phyloP scores from a whole-genome alignment of 2,797 vertebrate species.

The Mus caroli region DNA sequence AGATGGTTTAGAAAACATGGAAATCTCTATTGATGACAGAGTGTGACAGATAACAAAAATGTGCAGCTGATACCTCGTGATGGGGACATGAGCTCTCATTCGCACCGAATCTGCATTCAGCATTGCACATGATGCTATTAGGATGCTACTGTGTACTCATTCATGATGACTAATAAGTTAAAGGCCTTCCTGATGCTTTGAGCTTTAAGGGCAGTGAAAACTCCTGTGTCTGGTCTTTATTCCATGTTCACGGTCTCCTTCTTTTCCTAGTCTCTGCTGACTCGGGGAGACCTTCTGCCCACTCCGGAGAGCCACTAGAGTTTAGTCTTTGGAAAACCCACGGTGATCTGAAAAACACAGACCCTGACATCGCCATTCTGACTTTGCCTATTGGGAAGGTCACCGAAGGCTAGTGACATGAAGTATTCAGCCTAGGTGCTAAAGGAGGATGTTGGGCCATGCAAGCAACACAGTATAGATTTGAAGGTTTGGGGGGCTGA shows the following conservation, averaged over 20 bases:
- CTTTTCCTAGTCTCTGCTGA: neutral
- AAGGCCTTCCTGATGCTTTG: neutral
- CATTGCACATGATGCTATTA: conserved; percentile 43
- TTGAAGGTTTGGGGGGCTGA: neutral
- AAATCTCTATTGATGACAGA: conserved; percentile 63
- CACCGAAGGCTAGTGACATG: fast-evolving
- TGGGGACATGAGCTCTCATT: conserved; percentile 78
- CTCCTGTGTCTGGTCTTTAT: neutral
- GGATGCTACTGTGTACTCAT: conserved; percentile 49
- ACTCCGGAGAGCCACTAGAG: neutral
- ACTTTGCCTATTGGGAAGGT: neutral
- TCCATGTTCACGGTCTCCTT: neutral
- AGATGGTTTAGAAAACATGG: conserved; percentile 79
- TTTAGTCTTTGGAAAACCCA: neutral
- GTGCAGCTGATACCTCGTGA: conserved; percentile 6
- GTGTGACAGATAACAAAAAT: conserved; percentile 45
- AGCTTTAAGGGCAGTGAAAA: neutral
- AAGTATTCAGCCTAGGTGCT: neutral
- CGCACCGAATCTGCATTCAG: conserved; percentile 70
- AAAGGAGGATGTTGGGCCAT: fast-evolving
- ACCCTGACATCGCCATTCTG: neutral
- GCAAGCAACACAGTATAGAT: neutral
- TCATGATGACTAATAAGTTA: neutral
- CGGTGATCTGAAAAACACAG: neutral
- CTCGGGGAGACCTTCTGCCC: neutral